Base-by-base conservation (phyloP, 2,797 vertebrate species). In the Sebastes trivittatus region DNA sequence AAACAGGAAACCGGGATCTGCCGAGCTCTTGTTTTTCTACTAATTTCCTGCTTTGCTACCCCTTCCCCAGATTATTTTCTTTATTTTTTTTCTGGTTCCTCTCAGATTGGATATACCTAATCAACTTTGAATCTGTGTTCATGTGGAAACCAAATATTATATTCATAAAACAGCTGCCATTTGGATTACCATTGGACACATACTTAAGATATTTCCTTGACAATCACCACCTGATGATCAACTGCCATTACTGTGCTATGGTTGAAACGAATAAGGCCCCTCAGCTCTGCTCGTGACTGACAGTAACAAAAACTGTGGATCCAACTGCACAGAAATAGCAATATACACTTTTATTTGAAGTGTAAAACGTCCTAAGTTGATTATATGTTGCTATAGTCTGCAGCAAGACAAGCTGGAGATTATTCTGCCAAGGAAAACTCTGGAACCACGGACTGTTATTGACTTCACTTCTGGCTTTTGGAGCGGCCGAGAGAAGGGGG, bases 11-110 rank as follows among this genome's bases (percentile, higher is more conserved):
- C 94, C 93, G 91, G 94, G 90, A 95, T 95, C 92, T 92, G 95
- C 91, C 67, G 89, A 90, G 90, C 89, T 93, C 93, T 95, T 96
- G 95, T 96, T 96, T 96, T 95, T 94, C 84, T 93, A 91, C 93
- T 95, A 94, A 96, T 96, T 96, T 96, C 96, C 96, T 96, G 95
- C 95, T 95, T 95, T 94, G 90, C 94, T 92, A 88, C 93, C 88
- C 93, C 91, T 91, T 95, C 93, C 94, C 91, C 82, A 94, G 94
- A 96, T 95, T 94, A 95, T 96, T 95, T 95, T 93, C 90, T 95
- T 93, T 88, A 90, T 74, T 94, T 95, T 92, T 56, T 90, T 89
- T 87, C 91, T 92, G 73, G 87, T 94, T 94, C 90, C 92, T 88
- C 76, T 91, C 77, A 89, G 88, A 93, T 93, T 94, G 91, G 88